Base-by-base conservation (phyloP, 2,113 vertebrate genomes). In the Peromyscus leucopus region DNA sequence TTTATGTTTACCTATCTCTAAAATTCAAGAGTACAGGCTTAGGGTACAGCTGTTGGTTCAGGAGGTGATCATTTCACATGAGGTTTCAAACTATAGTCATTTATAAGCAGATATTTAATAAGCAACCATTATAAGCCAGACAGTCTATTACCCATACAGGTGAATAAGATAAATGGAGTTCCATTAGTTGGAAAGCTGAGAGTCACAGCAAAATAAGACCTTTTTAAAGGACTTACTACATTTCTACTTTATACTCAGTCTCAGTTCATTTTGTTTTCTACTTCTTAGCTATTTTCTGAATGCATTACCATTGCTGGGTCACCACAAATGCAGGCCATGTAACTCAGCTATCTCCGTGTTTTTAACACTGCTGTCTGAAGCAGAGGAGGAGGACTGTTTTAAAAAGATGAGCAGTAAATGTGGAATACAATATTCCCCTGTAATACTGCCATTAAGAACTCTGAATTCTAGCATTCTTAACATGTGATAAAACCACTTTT, bases 401-500 rank as follows among this genome's bases (percentile, higher is more conserved):
- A 85, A 80, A 88, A 96, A 84, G 71, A 94, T 72, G 57, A 88
- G 69, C 39, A 82, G 15, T 69, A 91, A 94, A 72, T 39, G 4
- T 16, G 17, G 33, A 61, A 61, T 78, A 48, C 22, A 75, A 31
- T 95, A 88, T 87, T 87, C 36, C 5, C 79, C 75, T 88, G 22
- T 82, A 91, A 87, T 67, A 59, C 51, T 71, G 57, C 42, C 67
- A 61, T 75, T 36, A 10, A 78, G 83, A 84, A 16, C 63, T 84
- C 85, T 61, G 78, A 46, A 63, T 72, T 87, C 12, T 83, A 84
- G 55, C 57, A 48, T 96, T 94, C 67, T 91, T 96, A 87, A 91
- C 33, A 0, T 19, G 33, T 94, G 83, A 78, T 87, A 93, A 97
- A 96, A 90, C 76, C 75, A 96, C 97, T 98, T 98, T 98, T 98